Conservation (phyloP, 2,113 vertebrate species). For the Neotoma lepida region DNA sequence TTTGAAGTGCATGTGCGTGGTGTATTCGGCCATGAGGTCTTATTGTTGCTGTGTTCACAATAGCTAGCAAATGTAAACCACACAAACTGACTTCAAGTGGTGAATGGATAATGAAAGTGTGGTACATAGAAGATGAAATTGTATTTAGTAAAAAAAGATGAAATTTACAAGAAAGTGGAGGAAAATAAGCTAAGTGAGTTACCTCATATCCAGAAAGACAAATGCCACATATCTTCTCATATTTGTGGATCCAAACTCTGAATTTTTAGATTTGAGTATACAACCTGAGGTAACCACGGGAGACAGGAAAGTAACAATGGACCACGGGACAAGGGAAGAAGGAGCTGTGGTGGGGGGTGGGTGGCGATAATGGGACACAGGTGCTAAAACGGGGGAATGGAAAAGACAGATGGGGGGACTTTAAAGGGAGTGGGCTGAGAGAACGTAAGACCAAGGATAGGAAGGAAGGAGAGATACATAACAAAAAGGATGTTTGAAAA, state of each 20-base stretch:
- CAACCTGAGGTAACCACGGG: neutral
- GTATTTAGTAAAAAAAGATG: neutral
- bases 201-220: neutral
- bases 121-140: neutral
- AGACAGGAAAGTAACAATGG: neutral
- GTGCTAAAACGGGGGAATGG: neutral
- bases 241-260: neutral
- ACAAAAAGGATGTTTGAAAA: neutral
- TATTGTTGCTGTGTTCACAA: neutral
- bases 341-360: too few species aligned
- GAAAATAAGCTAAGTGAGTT: neutral
- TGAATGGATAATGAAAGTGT: neutral
- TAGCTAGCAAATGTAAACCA: neutral
- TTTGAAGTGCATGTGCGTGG: neutral
- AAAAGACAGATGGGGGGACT: neutral
- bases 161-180: neutral
- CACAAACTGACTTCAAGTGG: neutral
- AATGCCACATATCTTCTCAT: neutral
- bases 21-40: neutral
- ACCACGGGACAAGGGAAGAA: neutral
- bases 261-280: neutral
- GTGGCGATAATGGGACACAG: neutral
- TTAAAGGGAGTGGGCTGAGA: neutral
- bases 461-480: neutral
- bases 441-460: neutral